Percentiles rank a stretch among this genome's conserved stretches.
phyloP scores from a whole-genome alignment of 92 coral and sea anemone species.

The Epizoanthus rinbou region DNA sequence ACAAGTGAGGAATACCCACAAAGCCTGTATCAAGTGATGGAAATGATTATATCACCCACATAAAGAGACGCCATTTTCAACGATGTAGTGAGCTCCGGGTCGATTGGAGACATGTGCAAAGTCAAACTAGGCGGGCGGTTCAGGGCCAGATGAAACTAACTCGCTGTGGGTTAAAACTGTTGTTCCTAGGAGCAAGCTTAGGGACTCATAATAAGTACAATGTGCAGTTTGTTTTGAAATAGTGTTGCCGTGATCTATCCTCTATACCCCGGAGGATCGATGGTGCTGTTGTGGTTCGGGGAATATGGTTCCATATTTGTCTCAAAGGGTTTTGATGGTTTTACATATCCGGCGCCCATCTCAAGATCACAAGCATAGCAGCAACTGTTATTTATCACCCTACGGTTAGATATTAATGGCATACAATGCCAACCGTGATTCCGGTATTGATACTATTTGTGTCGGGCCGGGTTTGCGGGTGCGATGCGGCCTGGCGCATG shows the following conservation, averaged over 20 bases:
- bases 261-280: constrained; percentile 3
- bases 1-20: neutral
- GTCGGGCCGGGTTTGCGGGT: constrained; percentile 14
- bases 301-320: neutral
- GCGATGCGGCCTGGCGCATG: constrained; percentile 25
- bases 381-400: neutral
- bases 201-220: neutral
- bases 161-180: constrained; percentile 2
- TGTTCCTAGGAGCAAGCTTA: neutral
- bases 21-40: too few species aligned
- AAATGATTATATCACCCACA: too few species aligned
- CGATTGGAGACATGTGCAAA: constrained; percentile 5
- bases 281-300: neutral
- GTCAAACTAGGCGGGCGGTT: constrained; percentile 1
- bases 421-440: constrained; percentile 15
- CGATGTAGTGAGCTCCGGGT: too few species aligned
- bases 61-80: too few species aligned
- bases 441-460: neutral
- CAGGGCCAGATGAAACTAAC: neutral
- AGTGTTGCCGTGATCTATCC: neutral
- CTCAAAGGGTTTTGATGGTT: neutral
- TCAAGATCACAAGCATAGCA: neutral
- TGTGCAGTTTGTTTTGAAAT: too few species aligned
- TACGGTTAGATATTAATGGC: neutral
- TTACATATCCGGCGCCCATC: constrained; percentile 3